Evolutionary conservation across 2,888 invertebrate genomes (phyloP), one percentile per base, ranked within the genome.

Genomic region (Pomacea canaliculata): DNA sequence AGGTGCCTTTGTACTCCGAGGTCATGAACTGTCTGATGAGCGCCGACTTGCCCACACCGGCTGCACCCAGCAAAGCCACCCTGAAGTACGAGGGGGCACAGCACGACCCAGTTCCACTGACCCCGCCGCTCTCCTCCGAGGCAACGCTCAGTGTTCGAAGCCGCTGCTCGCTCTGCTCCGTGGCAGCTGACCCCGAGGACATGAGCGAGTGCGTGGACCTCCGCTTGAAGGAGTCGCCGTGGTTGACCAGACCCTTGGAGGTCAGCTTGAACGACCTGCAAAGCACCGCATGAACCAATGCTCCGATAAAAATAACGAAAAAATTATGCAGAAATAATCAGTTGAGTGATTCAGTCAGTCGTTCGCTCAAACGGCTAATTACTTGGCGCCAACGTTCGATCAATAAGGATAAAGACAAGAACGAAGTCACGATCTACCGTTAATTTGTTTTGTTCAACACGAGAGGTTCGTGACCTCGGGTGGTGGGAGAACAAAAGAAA

Each of bases 201-300:
- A 95, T 95, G 90, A 96, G 95, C 87, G 96, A 96, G 0, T 96
- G 96, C 86, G 96, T 96, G 81, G 96, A 93, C 68, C 95, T 93
- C 67, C 95, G 95, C 85, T 96, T 95, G 81, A 98, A 93, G 19
- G 97, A 97, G 92, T 98, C 98, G 0, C 98, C 98, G 71, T 97
- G 93, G 91, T 97, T 97, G 80, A 97, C 94, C 56, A 97, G 94
- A 37, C 97, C 97, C 90, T 95, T 94, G 90, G 96, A 95, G 48
- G 97, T 97, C 86, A 97, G 97, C 87, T 96, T 96, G 92, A 98
- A 98, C 91, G 97, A 97, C 83, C 98, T 74, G 74, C 23, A 63
- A 63, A 63, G 18, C 10, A 63, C 16, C 51, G 51, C 51, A 56
- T 51, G 37, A 5, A 5, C 37, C 37, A 37, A 37, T 5, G 37